Conservation (phyloP, 2,113 vertebrate genomes). For the Naja naja region DNA sequence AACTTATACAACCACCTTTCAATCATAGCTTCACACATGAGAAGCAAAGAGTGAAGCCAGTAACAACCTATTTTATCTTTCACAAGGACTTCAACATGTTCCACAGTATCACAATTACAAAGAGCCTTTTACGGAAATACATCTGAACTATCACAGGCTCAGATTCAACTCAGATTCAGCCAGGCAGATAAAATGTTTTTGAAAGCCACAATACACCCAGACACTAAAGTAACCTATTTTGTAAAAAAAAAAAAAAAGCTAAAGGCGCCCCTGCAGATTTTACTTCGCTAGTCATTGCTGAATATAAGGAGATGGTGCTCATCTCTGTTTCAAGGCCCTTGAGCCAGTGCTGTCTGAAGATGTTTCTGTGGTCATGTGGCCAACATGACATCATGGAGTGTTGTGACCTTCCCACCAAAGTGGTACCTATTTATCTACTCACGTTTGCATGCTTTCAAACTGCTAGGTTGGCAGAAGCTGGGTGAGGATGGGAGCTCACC, state of each 20-base stretch:
- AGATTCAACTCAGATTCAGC: not conserved
- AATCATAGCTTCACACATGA: not conserved
- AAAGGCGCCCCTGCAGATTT: not conserved
- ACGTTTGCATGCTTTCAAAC: no score
- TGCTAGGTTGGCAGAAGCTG: no score
- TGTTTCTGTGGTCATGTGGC: not conserved
- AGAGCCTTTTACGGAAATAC: not conserved
- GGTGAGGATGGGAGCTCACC: no score
- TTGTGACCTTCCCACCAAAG: not conserved
- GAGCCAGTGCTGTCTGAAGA: not conserved
- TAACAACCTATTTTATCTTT: not conserved
- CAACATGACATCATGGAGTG: not conserved
- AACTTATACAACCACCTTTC: not conserved
- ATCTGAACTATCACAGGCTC: not conserved
- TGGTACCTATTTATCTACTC: not conserved
- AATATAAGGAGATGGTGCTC: not conserved
- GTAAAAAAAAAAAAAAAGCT: no score
- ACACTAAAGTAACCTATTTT: not conserved
- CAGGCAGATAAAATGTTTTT: not conserved
- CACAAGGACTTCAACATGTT: not conserved
- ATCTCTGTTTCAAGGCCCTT: not conserved
- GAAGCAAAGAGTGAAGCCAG: not conserved
- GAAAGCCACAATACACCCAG: not conserved
- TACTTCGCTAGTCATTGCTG: not conserved
- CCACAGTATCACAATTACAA: not conserved